phyloP scores from a whole-genome alignment of 2,113 vertebrate genomes.

The Jacana jacana region DNA sequence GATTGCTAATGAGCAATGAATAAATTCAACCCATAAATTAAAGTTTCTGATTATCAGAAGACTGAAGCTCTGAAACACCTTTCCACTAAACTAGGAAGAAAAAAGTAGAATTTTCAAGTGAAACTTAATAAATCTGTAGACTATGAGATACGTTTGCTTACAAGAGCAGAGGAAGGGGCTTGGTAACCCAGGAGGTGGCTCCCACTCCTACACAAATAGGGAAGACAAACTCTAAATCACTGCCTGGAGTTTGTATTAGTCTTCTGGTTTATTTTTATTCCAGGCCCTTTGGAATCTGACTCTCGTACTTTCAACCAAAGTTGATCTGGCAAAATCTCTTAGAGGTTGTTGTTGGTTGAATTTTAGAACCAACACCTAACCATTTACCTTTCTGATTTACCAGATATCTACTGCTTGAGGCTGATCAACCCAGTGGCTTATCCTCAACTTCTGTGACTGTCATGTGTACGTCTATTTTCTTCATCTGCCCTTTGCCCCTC shows the following conservation, averaged over 20 bases:
- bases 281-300: not conserved
- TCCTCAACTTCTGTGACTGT: not conserved
- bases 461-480: not conserved
- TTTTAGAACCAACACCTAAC: not conserved
- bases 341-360: not conserved
- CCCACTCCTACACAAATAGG: not conserved
- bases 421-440: not conserved
- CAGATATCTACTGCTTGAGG: not conserved
- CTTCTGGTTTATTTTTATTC: not conserved
- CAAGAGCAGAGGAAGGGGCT: not conserved
- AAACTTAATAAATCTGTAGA: not conserved
- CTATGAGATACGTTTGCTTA: not conserved
- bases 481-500: not conserved
- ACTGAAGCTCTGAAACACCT: not conserved
- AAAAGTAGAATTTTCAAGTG: not conserved
- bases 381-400: not conserved
- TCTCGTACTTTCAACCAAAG: not conserved
- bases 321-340: not conserved
- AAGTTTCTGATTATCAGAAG: conserved; percentile 12
- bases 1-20: conserved; percentile 56
- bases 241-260: not conserved
- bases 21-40: conserved; percentile 14
- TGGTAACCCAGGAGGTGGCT: not conserved
- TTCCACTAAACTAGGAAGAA: not conserved
- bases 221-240: not conserved